These are phyloP conservation scores for Pollicipes pollicipes DNA, from an alignment of 1,140 invertebrate species.

Conservation along the genomic window DNA sequence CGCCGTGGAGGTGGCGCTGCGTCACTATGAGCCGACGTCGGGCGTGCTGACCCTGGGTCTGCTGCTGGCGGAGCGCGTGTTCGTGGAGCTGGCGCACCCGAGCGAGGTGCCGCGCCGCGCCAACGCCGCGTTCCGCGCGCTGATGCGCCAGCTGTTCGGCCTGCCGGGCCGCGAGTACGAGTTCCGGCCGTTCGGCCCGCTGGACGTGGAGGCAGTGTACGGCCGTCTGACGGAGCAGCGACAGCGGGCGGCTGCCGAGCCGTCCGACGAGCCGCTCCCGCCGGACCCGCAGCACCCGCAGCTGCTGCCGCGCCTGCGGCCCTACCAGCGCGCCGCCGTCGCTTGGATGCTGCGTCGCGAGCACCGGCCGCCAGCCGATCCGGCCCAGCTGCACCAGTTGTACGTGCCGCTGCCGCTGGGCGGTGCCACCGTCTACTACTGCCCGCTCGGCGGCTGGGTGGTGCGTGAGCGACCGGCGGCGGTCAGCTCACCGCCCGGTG, in stretches of 20 bases:
- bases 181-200: not conserved
- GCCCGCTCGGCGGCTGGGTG: slow-evolving; percentile 33
- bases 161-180: not conserved
- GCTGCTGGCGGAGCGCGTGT: slow-evolving; percentile 12
- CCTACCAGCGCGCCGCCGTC: slow-evolving; percentile 46
- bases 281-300: slow-evolving; percentile 32
- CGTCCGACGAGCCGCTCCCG: slow-evolving; percentile 29
- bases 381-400: slow-evolving; percentile 23
- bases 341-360: slow-evolving; percentile 48
- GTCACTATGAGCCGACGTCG: slow-evolving; percentile 14
- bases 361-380: slow-evolving; percentile 19
- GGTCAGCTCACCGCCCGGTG: slow-evolving; percentile 35
- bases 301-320: slow-evolving; percentile 35
- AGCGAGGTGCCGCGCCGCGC: slow-evolving; percentile 13
- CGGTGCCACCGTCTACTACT: slow-evolving; percentile 31
- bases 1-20: slow-evolving; percentile 12
- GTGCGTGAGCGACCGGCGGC: slow-evolving; percentile 23
- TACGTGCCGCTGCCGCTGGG: slow-evolving; percentile 26
- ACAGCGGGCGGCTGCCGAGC: slow-evolving; percentile 20
- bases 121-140: not conserved
- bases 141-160: not conserved
- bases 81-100: slow-evolving; percentile 11
- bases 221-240: slow-evolving; percentile 8
- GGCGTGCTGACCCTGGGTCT: slow-evolving; percentile 5
- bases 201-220: slow-evolving; percentile 6